Evolutionary conservation across 2,113 vertebrate species (phyloP), one percentile per base, ranked within the genome.

Genomic region (sheep (Ovis aries)): DNA sequence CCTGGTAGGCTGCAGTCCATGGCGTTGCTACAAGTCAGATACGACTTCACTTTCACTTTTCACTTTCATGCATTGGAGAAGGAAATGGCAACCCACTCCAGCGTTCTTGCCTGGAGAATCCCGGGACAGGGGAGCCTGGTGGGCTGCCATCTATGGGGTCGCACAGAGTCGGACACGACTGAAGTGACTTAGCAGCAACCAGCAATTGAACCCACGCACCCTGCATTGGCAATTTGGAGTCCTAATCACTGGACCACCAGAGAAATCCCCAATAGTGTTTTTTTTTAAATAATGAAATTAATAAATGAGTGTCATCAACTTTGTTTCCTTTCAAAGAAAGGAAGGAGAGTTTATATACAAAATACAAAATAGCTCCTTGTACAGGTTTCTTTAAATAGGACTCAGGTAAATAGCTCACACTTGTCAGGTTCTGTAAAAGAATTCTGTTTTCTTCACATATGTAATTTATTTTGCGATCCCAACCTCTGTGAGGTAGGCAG

Each of bases 281-380:
- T 48, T 45, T 81, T 62, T 64, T 53, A 7, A 57, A 87, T 57
- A 53, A 86, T 48, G 25, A 95, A 80, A 94, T 88, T 62, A 82
- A 90, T n/a, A 71, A 85, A 25, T 45, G 60, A 67, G 14, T 57
- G 17, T 50, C 45, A 40, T 92, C 33, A 31, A 52, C 53, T 83
- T 55, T 16, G 43, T 48, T 91, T 95, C 25, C 89, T 95, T 94
- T 86, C 40, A 64, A 83, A 78, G 33, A 88, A 86, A 84, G 36
- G 29, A 87, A 88, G 90, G 27, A 89, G 31, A 85, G 60, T 31
- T 50, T 33, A 50, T 31, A 4, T 36, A 88, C 16, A 36, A 86
- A 94, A 92, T 31, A 55, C 16, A 81, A 53, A 62, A 23, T 19
- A 31, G 12, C 21, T 91, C 57, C 48, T 40, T 17, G 31, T 15